phyloP scores from a whole-genome alignment of 2,113 vertebrate species.

The Gila orcuttii region DNA sequence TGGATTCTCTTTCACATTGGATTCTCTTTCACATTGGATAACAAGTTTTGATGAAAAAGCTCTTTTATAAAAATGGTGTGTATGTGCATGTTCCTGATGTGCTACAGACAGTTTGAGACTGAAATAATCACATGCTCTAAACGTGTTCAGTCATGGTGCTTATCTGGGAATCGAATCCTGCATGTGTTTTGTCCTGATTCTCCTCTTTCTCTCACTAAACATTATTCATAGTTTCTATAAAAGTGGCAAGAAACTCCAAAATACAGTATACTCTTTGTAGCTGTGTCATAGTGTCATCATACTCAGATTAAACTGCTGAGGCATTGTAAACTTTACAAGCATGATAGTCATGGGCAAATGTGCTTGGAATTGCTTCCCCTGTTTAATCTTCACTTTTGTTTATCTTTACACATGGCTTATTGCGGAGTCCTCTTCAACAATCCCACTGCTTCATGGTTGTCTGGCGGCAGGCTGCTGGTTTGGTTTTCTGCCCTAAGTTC shows the following conservation, averaged over 20 bases:
- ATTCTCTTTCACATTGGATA: no score
- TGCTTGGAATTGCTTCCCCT: slow-evolving; percentile 12
- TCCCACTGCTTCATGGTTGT: background rate
- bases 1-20: no score
- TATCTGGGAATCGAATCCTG: no score
- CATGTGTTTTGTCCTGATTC: no score
- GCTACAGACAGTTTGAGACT: no score
- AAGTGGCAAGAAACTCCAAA: background rate
- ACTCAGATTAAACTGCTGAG: background rate
- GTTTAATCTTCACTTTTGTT: slow-evolving; percentile 5
- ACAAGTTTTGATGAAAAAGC: no score
- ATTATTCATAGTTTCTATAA: background rate
- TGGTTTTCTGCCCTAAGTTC: background rate
- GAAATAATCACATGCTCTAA: no score
- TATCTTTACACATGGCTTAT: background rate
- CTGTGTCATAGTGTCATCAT: background rate
- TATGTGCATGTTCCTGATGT: no score
- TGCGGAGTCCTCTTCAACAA: background rate
- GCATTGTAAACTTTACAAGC: slow-evolving; percentile 62
- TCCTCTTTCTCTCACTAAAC: no score
- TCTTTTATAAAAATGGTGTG: no score
- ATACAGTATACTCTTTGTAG: background rate
- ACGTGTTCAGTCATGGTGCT: no score
- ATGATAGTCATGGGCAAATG: slow-evolving; percentile 54
- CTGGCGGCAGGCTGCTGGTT: background rate